Conservation (phyloP, 2,797 vertebrate species). For the Hemibagrus guttatus region DNA sequence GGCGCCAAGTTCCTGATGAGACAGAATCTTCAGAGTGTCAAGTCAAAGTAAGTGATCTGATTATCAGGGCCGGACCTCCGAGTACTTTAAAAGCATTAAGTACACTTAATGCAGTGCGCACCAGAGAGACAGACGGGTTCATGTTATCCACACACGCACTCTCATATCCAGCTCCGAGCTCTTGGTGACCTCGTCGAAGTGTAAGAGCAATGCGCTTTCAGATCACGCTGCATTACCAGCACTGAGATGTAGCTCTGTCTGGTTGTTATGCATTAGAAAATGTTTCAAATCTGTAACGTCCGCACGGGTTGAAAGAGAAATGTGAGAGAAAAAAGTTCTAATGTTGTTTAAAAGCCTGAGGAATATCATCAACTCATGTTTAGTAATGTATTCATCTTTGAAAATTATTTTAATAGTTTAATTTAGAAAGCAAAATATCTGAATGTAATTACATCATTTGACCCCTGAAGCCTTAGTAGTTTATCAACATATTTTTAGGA, state of each 20-base stretch:
- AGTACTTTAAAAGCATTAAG: background rate
- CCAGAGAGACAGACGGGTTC: background rate
- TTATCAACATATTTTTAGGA: background rate
- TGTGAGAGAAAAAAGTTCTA: background rate
- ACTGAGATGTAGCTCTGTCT: background rate
- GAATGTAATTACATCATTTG: background rate
- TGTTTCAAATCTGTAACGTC: too few relatives aligned
- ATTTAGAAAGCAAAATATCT: background rate
- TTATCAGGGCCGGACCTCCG: background rate
- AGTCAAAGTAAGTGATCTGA: constrained; percentile 85
- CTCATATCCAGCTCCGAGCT: background rate
- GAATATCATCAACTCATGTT: background rate
- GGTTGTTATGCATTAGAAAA: background rate
- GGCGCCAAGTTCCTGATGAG: constrained; percentile 87
- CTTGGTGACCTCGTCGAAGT: background rate
- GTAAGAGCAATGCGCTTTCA: background rate
- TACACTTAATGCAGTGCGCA: constrained; percentile 1
- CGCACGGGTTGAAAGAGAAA: background rate
- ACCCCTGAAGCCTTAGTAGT: background rate
- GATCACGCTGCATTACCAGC: constrained; percentile 15
- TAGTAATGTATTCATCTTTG: background rate
- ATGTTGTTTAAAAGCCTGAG: background rate
- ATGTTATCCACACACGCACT: background rate
- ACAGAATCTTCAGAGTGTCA: constrained; percentile 90
- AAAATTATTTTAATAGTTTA: background rate